Evolutionary conservation across 2,113 vertebrate genomes (phyloP).

Genomic region (Pundamilia nyererei): DNA sequence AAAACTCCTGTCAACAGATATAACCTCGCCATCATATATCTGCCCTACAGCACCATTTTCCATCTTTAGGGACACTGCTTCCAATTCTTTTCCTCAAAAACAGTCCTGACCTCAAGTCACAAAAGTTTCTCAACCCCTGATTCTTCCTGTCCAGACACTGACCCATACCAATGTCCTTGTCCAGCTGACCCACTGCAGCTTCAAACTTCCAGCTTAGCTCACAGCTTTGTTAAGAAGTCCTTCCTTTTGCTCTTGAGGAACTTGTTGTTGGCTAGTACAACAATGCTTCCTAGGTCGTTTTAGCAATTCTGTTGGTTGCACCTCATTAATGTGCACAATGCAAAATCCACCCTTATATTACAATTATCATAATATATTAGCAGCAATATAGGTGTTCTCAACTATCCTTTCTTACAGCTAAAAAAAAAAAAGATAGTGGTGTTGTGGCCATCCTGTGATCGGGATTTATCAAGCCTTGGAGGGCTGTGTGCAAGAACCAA

Average conservation of each 20-base stretch:
- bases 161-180: constrained; percentile 38
- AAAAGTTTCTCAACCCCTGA: constrained; percentile 7
- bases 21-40: constrained; percentile 4
- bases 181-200: constrained; percentile 18
- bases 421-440: not conserved
- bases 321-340: not conserved
- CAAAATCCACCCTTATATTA: not conserved
- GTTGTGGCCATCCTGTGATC: constrained; percentile 33
- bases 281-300: not conserved
- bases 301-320: not conserved
- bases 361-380: not conserved
- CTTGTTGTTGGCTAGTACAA: not conserved
- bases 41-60: not conserved
- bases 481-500: constrained; percentile 10
- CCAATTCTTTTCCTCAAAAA: constrained; percentile 4
- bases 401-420: not conserved
- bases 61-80: not conserved
- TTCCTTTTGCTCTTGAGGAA: constrained; percentile 5
- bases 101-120: constrained; percentile 29
- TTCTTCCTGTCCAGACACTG: constrained; percentile 62
- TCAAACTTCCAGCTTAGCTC: not conserved
- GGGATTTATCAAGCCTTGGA: constrained; percentile 23
- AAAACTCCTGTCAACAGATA: not conserved
- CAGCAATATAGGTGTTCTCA: not conserved
- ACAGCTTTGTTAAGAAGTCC: not conserved